Percentiles rank a stretch among this genome's conserved stretches.
These are phyloP conservation scores for Plusia festucae DNA, from an alignment of 2,888 invertebrate genomes.

Conservation along the genomic window DNA sequence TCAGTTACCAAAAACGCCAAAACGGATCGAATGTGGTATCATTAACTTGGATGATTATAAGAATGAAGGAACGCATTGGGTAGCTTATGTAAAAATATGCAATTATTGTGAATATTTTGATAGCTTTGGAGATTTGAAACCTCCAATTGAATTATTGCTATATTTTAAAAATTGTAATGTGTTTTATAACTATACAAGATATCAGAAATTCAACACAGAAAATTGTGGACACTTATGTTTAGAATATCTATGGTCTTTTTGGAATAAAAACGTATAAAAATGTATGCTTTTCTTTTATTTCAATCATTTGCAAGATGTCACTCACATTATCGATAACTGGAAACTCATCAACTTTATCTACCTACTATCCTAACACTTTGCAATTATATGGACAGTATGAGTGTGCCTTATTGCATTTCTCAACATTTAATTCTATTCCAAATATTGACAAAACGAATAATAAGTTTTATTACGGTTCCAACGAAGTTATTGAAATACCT, in stretches of 20 bases:
- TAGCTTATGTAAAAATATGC: conserved; percentile 64
- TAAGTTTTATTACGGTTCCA: not conserved
- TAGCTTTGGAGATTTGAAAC: too few relatives aligned
- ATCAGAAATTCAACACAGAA: conserved; percentile 10
- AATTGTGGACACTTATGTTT: conserved; percentile 29
- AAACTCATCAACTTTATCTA: conserved; percentile 11
- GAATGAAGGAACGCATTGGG: conserved; percentile 67
- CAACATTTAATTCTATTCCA: not conserved
- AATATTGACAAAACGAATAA: not conserved
- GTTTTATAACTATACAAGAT: conserved; percentile 20
- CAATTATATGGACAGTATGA: not conserved
- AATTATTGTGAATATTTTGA: conserved; percentile 24
- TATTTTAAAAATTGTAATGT: conserved; percentile 65
- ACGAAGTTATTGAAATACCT: too few relatives aligned
- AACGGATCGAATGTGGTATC: too few relatives aligned
- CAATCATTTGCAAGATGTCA: conserved; percentile 6
- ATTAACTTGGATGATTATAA: conserved; percentile 34
- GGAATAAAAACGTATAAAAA: conserved; percentile 8
- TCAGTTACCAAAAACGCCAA: too few relatives aligned
- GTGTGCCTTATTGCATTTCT: conserved; percentile 5
- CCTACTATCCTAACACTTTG: conserved; percentile 6
- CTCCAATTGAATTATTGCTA: conserved; percentile 2
- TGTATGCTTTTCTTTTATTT: conserved; percentile 9
- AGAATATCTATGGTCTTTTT: conserved; percentile 9
- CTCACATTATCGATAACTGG: conserved; percentile 1